These are phyloP conservation scores for Nasua narica DNA, from an alignment of 2,797 vertebrate genomes.

Conservation along the genomic window DNA sequence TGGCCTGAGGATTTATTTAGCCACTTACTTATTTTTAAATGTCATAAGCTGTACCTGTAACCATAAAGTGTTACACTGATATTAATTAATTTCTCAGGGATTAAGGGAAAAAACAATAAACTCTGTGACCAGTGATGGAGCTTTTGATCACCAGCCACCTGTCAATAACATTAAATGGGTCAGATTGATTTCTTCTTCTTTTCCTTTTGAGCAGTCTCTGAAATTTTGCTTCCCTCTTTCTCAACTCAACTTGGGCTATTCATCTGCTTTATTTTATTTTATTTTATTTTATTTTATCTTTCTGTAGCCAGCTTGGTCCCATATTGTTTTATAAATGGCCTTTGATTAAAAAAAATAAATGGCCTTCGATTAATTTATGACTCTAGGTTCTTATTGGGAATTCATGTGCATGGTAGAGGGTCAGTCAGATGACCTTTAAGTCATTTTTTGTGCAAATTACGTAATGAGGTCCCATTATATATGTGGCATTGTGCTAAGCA, in stretches of 20 bases:
- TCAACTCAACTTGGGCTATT: background rate
- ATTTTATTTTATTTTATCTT: background rate
- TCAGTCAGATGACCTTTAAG: background rate
- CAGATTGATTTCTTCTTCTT: background rate
- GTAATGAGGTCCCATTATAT: background rate
- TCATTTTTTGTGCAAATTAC: background rate
- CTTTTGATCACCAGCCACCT: background rate
- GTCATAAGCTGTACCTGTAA: background rate
- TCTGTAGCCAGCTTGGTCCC: background rate
- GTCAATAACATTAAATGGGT: background rate
- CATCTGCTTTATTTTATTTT: background rate
- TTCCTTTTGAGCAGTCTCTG: background rate
- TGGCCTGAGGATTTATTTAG: background rate
- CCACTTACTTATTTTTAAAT: slow-evolving; percentile 1
- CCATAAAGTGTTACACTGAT: background rate
- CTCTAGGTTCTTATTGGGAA: background rate
- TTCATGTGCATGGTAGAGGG: background rate
- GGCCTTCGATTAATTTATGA: background rate
- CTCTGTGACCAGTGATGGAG: background rate
- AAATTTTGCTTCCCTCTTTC: background rate
- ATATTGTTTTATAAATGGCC: background rate
- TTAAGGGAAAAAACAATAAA: background rate
- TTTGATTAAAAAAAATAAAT: background rate
- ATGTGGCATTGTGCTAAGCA: background rate
- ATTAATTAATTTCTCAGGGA: background rate